Base-by-base conservation (phyloP, 2,113 vertebrate genomes). In the Piaya cayana region DNA sequence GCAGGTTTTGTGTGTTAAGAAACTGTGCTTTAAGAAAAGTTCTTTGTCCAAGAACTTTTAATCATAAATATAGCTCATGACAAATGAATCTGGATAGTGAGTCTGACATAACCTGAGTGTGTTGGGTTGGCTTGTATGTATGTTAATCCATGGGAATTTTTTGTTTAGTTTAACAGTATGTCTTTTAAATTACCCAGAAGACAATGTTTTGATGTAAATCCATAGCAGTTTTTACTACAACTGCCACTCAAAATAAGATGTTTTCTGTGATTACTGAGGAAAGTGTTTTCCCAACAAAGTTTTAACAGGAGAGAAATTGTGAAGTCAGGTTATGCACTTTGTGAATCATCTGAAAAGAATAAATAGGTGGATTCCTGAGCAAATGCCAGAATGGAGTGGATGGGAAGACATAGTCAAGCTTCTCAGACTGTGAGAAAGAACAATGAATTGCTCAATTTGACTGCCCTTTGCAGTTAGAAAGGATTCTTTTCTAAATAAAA, bases 81-180 rank as follows among this genome's bases (percentile, higher is more conserved):
- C 5, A 79, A 49, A 65, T 23, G 1, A 67, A 15, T 75, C 36
- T 67, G 39, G 26, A 27, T 45, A 88, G 22, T 42, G 75, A 63
- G 15, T 29, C 52, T 63, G 62, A 34, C 8, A 39, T 29, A 70
- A 74, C 5, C 2, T 0, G 0, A 29, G 37, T 18, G 8, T 10
- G n/a, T 42, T 82, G 12, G 3, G 2, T 37, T 79, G 16, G 12
- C 25, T 65, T 27, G 3, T 25, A 37, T 55, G 4, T 30, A 13
- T 58, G 7, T 76, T 86, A n/a, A 64, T 17, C 11, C 20, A 8
- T 50, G 12, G 25, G 22, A 15, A 15, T 11, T 11, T 11, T 45
- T 42, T 36, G 15, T 59, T 69, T 34, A 14, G 9, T 60, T 86
- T 26, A 45, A 23, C 27, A 50, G 16, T 37, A 25, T 71, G 15